Conservation (phyloP, 2,888 invertebrate genomes). For the Cheilosia urbana region DNA sequence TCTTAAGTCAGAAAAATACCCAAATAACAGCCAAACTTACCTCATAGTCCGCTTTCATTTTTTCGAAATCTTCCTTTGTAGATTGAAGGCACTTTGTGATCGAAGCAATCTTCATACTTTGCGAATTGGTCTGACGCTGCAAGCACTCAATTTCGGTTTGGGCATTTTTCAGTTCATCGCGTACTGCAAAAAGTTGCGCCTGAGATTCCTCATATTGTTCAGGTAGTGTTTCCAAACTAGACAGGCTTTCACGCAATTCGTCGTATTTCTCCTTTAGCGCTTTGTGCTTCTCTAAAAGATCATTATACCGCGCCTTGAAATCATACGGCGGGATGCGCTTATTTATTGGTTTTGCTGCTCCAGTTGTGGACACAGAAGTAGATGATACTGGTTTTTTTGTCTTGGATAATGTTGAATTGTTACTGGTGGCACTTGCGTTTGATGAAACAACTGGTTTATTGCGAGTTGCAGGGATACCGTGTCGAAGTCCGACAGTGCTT, state of each 20-base stretch:
- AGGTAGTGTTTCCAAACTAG: slow-evolving; percentile 84
- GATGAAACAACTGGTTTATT: slow-evolving; percentile 19
- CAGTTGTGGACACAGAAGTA: slow-evolving; percentile 75
- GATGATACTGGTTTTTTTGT: slow-evolving; percentile 47
- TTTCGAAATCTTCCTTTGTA: slow-evolving; percentile 79
- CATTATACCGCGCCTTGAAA: slow-evolving; percentile 87
- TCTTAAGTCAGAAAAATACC: no score
- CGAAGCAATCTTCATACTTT: slow-evolving; percentile 79
- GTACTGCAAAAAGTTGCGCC: slow-evolving; percentile 79
- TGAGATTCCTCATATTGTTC: slow-evolving; percentile 85
- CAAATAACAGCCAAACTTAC: slow-evolving; percentile 77
- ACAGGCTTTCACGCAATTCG: slow-evolving; percentile 84
- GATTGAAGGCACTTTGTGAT: slow-evolving; percentile 79
- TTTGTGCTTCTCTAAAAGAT: slow-evolving; percentile 86
- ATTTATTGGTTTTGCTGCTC: slow-evolving; percentile 80
- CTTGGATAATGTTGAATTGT: slow-evolving; percentile 40
- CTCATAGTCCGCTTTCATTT: slow-evolving; percentile 78
- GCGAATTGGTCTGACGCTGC: slow-evolving; percentile 79
- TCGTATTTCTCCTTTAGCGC: slow-evolving; percentile 85
- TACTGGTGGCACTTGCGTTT: slow-evolving; percentile 36
- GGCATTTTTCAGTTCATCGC: slow-evolving; percentile 79
- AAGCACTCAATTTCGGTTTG: slow-evolving; percentile 80
- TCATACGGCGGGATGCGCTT: slow-evolving; percentile 87
- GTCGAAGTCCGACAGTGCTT: not conserved
- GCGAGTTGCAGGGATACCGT: slow-evolving; percentile 5